These are phyloP conservation scores for Varanus komodoensis DNA, from an alignment of 2,113 vertebrate genomes.

Conservation along the genomic window DNA sequence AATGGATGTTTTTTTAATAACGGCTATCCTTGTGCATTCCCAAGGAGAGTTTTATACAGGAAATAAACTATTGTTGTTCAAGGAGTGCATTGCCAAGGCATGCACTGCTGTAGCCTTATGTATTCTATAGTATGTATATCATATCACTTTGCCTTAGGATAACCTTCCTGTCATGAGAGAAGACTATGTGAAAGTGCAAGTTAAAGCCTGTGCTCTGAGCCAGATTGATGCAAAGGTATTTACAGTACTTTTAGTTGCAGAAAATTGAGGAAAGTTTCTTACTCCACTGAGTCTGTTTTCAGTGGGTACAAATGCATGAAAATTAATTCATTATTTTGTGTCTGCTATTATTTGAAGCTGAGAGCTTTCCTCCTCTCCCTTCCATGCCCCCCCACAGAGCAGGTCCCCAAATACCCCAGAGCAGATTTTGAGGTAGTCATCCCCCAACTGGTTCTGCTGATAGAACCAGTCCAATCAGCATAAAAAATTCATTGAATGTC, in stretches of 20 bases:
- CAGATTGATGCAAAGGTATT: conserved; percentile 89
- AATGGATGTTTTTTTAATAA: not conserved
- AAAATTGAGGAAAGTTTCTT: conserved; percentile 32
- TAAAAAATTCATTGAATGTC: too few relatives aligned
- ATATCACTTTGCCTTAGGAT: conserved; percentile 76
- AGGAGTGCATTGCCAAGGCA: too few relatives aligned
- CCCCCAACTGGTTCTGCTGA: too few relatives aligned
- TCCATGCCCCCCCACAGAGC: too few relatives aligned
- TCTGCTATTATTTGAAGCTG: not conserved
- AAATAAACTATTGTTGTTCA: too few relatives aligned
- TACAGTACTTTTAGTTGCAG: not conserved
- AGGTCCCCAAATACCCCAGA: too few relatives aligned
- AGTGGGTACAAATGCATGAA: conserved; percentile 24
- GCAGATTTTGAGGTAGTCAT: too few relatives aligned
- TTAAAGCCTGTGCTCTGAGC: conserved; percentile 94
- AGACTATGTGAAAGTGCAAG: conserved; percentile 89
- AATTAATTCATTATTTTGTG: conserved; percentile 11
- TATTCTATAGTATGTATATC: not conserved
- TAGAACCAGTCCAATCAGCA: too few relatives aligned
- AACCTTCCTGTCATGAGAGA: conserved; percentile 72
- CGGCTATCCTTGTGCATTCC: not conserved
- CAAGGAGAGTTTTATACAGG: too few relatives aligned
- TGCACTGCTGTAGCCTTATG: conserved; percentile 9
- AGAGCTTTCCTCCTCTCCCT: too few relatives aligned
- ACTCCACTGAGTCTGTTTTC: conserved; percentile 23